A percentile compares a stretch with the other conserved stretches of the same genome.
These are phyloP conservation scores for Ciconia nigra DNA, from an alignment of 2,797 vertebrate genomes.

Conservation along the genomic window DNA sequence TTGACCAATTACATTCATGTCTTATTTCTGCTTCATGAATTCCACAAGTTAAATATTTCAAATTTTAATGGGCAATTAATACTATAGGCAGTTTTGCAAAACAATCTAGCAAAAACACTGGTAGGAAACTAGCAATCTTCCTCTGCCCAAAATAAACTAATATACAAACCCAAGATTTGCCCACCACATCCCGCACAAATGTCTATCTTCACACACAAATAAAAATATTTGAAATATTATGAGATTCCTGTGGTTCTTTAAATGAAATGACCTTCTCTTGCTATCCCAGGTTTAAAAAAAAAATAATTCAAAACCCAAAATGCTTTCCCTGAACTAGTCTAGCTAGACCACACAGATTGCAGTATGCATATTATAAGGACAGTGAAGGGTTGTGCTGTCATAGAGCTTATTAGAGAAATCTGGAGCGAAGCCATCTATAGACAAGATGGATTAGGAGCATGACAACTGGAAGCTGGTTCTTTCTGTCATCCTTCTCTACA, in stretches of 20 bases:
- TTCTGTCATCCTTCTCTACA: not conserved
- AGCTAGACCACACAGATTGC: not conserved
- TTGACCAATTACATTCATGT: not conserved
- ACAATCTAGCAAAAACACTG: not conserved
- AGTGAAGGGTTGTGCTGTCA: not conserved
- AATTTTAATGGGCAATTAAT: not conserved
- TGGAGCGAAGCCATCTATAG: not conserved
- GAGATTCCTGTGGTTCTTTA: conserved; percentile 13
- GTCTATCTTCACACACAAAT: not conserved
- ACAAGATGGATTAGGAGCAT: not conserved
- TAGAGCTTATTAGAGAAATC: not conserved
- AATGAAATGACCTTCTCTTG: not conserved
- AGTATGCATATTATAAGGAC: not conserved
- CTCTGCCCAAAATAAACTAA: conserved; percentile 15
- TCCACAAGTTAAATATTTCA: not conserved
- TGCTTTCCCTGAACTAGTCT: not conserved
- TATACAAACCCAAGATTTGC: not conserved
- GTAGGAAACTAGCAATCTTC: not conserved
- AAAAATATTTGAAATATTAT: not conserved
- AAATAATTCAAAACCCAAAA: not conserved
- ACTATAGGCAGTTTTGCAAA: not conserved
- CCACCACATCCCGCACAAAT: not conserved
- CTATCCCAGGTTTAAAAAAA: not conserved
- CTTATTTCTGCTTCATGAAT: not conserved
- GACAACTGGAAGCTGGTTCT: conserved; percentile 21